Base-by-base conservation (phyloP, 2,888 invertebrate species). In the Cheilosia urbana region DNA sequence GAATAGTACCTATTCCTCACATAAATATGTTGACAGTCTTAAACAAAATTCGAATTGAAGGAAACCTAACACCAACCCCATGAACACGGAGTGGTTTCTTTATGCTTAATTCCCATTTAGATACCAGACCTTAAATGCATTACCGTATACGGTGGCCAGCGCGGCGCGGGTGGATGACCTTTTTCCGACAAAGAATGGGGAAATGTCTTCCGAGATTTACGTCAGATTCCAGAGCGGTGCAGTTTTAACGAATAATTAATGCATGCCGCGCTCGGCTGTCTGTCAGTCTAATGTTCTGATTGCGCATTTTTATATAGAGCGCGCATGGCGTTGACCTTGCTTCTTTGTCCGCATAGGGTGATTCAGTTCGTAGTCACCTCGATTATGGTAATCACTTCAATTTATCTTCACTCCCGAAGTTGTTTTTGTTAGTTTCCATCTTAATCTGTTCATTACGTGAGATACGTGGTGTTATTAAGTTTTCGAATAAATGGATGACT, bases 361-460 rank as follows among this genome's bases (percentile, higher is more conserved):
- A 65, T 66, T 58, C 77, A 68, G 53, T 42, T 37, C 40, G 6
- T 45, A 62, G 51, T 51, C 72, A 72, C 30, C 30, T 47, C 49
- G 69, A 71, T 55, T 55, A 68, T 57, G 55, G 42, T 42, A 55
- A 55, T 42, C 55, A 34, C 53, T 66, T 53, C 27, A 57, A 47
- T 57, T 69, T 42, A 66, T 40, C 40, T 66, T 24, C n/a, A 37
- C 40, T 42, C 42, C 40, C 7, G 13, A 42, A 45, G 45, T 55
- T 37, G 37, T 65, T 21, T 51, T 42, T 27, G 21, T 49, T 58
- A 47, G 47, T 58, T 69, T 4, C 13, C 37, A 40, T 58, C 76
- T 68, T 68, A 68, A 76, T 76, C 65, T 73, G 55, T 34, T 68
- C 66, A 66, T 75, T 75, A 73, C 34, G 42, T 37, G 57, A 58